Evolutionary conservation across 2,888 invertebrate species (phyloP), one percentile per base, ranked within the genome.

Genomic region (Branchellion lobata): DNA sequence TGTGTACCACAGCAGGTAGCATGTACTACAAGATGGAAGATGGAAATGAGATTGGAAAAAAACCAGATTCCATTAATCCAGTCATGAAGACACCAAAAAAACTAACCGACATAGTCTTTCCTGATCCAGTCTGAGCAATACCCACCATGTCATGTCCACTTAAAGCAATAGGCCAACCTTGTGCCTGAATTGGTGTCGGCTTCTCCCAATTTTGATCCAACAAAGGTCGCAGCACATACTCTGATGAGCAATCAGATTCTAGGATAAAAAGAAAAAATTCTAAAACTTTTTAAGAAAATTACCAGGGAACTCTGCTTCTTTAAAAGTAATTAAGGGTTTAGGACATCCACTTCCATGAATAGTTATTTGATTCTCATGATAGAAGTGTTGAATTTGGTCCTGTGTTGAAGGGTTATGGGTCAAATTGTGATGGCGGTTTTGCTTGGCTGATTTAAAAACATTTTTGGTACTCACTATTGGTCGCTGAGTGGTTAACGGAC

Each of bases 151-250:
- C 87, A 76, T 84, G 82, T 8, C 88, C 88, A 81, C 85, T 85
- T 74, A 88, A 81, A 72, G 87, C 87, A 78, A 87, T 84, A 1
- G 89, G 96, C 96, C 96, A 96, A 34, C 96, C 95, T 87, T 95
- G 94, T 1, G 94, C 92, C 88, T 97, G 97, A 86, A 97, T 97
- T 14, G 96, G 92, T 3, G 97, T 97, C 0, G 97, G 97, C 82
- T 91, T 90, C 24, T 82, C 81, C 86, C 87, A 88, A 31, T 83
- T 83, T 81, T 87, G 86, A 61, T 83, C 82, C 27, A 82, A 82
- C 36, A 88, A 82, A 34, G 84, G 83, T 31, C 83, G 80, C 80
- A 85, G 84, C 3, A 87, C 86, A 84, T 86, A 86, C 73, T 87
- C 87, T 87, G 21, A n/a, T n/a, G n/a, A n/a, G n/a, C n/a, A n/a